Percentiles rank a stretch among this genome's conserved stretches.
These are phyloP conservation scores for Petrolisthes cinctipes DNA, from an alignment of 2,888 invertebrate species.

Conservation along the genomic window DNA sequence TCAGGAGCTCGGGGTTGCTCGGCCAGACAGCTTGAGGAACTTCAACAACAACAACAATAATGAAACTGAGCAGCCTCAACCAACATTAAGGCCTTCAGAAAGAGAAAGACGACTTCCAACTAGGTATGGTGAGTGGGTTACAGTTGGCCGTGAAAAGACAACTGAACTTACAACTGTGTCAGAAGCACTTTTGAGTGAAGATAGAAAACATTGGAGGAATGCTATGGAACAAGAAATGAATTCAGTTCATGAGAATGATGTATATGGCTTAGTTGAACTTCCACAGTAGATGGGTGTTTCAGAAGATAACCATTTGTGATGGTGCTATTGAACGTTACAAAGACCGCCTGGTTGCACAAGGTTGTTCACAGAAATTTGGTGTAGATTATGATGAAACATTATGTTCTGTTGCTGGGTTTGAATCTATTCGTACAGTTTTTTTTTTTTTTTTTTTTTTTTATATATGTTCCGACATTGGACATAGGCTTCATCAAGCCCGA, in stretches of 20 bases:
- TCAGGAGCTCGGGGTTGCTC: constrained; percentile 3
- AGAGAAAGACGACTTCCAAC: constrained; percentile 6
- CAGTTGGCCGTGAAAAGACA: constrained; percentile 5
- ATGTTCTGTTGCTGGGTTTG: constrained; percentile 39
- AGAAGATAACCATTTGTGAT: constrained; percentile 35
- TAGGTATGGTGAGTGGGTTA: constrained; percentile 43
- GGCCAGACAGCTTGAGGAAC: too few relatives aligned
- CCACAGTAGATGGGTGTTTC: constrained; percentile 45
- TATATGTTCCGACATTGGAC: too few relatives aligned
- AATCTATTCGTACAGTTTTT: constrained; percentile 7
- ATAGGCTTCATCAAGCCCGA: too few relatives aligned
- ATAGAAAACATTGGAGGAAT: constrained; percentile 23
- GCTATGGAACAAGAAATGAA: constrained; percentile 31
- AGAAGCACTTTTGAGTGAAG: constrained; percentile 21
- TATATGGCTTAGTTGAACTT: constrained; percentile 35
- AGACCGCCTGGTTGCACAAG: constrained; percentile 26
- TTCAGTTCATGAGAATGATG: constrained; percentile 30
- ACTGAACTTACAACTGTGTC: constrained; percentile 11
- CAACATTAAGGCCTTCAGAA: constrained; percentile 21
- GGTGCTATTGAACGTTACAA: constrained; percentile 17
- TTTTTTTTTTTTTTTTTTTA: too few relatives aligned
- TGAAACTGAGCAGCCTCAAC: constrained; percentile 16
- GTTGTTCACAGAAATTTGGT: constrained; percentile 29
- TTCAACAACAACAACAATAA: constrained; percentile 2
- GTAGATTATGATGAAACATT: constrained; percentile 36